phyloP scores from a whole-genome alignment of 2,888 invertebrate species.

The Troides helena region DNA sequence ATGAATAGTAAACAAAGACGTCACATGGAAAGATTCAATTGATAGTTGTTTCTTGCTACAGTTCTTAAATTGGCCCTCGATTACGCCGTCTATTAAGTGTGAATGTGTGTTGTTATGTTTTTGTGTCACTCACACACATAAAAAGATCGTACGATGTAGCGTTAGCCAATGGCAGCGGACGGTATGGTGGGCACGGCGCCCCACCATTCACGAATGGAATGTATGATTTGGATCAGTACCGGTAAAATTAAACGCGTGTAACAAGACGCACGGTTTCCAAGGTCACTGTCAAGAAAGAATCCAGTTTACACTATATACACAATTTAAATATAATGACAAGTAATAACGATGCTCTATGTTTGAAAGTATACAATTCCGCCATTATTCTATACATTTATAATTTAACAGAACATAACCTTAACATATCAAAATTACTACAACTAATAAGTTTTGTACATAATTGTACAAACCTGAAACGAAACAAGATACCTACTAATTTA shows the following conservation, averaged over 20 bases:
- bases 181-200: conserved; percentile 76
- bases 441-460: neutral
- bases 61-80: conserved; percentile 67
- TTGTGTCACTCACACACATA: conserved; percentile 57
- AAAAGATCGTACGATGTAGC: conserved; percentile 71
- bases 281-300: conserved; percentile 54
- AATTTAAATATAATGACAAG: neutral
- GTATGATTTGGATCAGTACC: conserved; percentile 70
- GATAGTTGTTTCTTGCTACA: conserved; percentile 51
- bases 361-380: too few relatives aligned
- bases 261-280: conserved; percentile 57
- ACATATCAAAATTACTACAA: neutral
- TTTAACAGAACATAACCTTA: too few relatives aligned
- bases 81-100: conserved; percentile 56
- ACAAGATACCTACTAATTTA: neutral
- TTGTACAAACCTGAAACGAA: neutral
- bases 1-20: conserved; percentile 65
- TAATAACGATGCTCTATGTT: too few relatives aligned
- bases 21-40: conserved; percentile 60
- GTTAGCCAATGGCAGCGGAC: conserved; percentile 60
- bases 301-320: neutral
- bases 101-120: conserved; percentile 50
- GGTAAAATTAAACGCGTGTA: conserved; percentile 77
- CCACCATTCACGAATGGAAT: conserved; percentile 67
- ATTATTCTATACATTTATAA: too few relatives aligned